These are phyloP conservation scores for Ia io DNA, from an alignment of 2,113 vertebrate genomes.

Conservation along the genomic window DNA sequence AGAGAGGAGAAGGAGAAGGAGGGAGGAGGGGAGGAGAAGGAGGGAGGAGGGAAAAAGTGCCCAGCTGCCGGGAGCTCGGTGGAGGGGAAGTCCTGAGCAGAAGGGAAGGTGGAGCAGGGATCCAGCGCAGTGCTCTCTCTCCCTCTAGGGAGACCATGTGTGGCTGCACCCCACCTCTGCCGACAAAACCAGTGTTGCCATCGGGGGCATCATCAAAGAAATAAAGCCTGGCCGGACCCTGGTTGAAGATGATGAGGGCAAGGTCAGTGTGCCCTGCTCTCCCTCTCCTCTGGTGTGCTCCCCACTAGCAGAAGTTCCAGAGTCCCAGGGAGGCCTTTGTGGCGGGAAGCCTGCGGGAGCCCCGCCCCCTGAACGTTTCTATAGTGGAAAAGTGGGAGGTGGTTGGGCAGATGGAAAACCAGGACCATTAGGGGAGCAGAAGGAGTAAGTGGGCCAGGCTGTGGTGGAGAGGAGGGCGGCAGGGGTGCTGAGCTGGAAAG, in stretches of 20 bases:
- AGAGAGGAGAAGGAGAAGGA: too few species aligned
- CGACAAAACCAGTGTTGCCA: conserved; percentile 82
- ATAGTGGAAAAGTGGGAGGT: neutral
- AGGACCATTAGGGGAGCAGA: neutral
- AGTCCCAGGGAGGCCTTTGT: neutral
- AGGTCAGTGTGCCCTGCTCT: conserved; percentile 82
- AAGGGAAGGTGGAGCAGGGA: neutral
- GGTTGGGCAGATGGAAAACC: neutral
- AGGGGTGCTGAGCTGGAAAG: neutral
- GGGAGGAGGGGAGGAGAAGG: too few species aligned
- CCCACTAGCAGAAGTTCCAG: neutral
- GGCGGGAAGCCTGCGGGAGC: neutral
- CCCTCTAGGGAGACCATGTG: conserved; percentile 92
- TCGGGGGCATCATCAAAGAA: conserved; percentile 90
- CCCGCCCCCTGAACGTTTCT: neutral
- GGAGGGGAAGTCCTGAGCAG: neutral
- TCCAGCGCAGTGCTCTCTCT: conserved; percentile 4
- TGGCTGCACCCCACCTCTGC: conserved; percentile 87
- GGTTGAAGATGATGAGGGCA: conserved; percentile 95
- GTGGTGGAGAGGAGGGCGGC: too few species aligned
- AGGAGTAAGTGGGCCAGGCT: too few species aligned
- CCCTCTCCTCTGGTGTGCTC: too few species aligned
- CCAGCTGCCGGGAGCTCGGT: neutral
- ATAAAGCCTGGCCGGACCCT: conserved; percentile 87
- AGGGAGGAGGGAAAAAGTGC: too few species aligned